These are phyloP conservation scores for Darevskia nairensis DNA, from an alignment of 2,797 vertebrate genomes.

Conservation along the genomic window DNA sequence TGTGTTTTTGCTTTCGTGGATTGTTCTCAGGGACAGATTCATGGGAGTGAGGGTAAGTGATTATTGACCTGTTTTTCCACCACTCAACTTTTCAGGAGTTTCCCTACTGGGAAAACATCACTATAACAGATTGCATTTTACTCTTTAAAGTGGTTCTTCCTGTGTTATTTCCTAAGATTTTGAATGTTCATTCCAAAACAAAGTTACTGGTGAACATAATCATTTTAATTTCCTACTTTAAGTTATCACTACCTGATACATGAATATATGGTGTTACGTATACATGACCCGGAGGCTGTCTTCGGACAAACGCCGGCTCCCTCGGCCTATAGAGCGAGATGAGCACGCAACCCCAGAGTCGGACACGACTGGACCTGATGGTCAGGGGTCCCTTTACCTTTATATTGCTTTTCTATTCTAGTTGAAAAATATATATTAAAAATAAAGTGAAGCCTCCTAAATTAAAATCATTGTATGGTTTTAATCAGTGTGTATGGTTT, in stretches of 20 bases:
- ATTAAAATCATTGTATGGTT: too few species aligned
- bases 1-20: constrained; percentile 98
- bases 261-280: background rate
- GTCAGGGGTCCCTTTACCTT: too few species aligned
- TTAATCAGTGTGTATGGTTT: too few species aligned
- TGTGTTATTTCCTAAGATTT: background rate
- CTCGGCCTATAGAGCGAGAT: too few species aligned
- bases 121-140: background rate
- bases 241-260: background rate
- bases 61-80: constrained; percentile 62
- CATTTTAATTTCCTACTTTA: background rate
- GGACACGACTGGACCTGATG: too few species aligned
- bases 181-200: background rate
- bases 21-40: constrained; percentile 97
- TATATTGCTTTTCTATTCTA: background rate
- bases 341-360: too few species aligned
- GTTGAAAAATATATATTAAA: background rate
- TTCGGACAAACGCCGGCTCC: too few species aligned
- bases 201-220: background rate
- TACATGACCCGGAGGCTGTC: too few species aligned
- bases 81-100: constrained; percentile 35
- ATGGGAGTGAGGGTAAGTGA: constrained; percentile 98
- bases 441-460: background rate
- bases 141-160: background rate
- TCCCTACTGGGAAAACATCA: background rate